phyloP scores from a whole-genome alignment of 2,888 invertebrate genomes.

The Monopis laevigella region DNA sequence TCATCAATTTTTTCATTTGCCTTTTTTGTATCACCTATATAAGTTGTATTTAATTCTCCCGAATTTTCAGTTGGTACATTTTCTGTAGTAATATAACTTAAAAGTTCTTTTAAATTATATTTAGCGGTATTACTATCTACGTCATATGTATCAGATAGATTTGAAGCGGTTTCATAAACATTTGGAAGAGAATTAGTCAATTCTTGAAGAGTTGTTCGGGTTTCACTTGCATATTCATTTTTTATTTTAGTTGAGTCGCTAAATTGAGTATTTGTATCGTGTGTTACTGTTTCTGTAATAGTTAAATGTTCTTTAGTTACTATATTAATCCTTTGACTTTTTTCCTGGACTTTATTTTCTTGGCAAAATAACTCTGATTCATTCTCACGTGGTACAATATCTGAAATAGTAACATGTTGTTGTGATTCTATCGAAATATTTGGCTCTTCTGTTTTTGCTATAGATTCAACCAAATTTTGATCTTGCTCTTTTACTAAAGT shows the following conservation, averaged over 20 bases:
- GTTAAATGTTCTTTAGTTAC: constrained; percentile 34
- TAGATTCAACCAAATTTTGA: constrained; percentile 21
- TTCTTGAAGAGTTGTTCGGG: constrained; percentile 24
- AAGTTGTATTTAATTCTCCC: constrained; percentile 28
- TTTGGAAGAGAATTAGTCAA: not conserved
- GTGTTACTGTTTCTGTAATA: constrained; percentile 35
- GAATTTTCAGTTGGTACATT: constrained; percentile 36
- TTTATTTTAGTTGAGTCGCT: constrained; percentile 23
- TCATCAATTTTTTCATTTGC: constrained; percentile 24
- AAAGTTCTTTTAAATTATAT: constrained; percentile 13
- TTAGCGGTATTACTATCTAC: constrained; percentile 14
- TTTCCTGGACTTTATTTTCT: constrained; percentile 21
- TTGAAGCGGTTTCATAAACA: constrained; percentile 13
- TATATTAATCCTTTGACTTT: constrained; percentile 30
- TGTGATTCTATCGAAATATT: constrained; percentile 30
- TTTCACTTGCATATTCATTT: constrained; percentile 26
- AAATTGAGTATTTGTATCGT: constrained; percentile 32
- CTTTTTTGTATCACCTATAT: constrained; percentile 33
- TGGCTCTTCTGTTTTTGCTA: constrained; percentile 26
- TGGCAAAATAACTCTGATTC: constrained; percentile 27
- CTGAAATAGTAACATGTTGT: constrained; percentile 35
- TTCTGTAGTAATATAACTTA: constrained; percentile 17
- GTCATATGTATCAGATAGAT: constrained; percentile 12
- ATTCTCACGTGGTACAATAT: constrained; percentile 33
- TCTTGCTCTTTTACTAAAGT: constrained; percentile 32